phyloP scores from a whole-genome alignment of 2,113 vertebrate genomes.

The Phalacrocorax carbo region DNA sequence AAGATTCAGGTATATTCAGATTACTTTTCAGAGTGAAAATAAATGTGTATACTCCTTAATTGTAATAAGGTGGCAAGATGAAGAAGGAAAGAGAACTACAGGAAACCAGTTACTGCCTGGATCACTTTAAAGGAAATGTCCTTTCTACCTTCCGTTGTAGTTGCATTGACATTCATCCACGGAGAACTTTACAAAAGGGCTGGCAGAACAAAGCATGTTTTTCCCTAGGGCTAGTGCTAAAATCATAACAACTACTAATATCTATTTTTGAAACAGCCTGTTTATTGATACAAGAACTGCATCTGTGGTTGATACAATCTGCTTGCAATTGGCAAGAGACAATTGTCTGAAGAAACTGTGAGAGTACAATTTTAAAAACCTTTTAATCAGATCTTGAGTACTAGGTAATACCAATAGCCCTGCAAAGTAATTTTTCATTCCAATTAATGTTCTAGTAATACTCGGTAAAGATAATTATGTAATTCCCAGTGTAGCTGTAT shows the following conservation, averaged over 20 bases:
- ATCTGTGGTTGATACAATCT: not conserved
- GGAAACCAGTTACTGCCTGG: not conserved
- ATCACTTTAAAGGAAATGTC: not conserved
- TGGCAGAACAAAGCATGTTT: not conserved
- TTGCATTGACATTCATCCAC: not conserved
- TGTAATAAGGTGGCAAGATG: not conserved
- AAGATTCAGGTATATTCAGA: not conserved
- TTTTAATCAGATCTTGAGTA: not conserved
- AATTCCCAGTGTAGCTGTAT: not conserved
- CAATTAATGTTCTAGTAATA: not conserved
- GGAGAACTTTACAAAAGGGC: not conserved
- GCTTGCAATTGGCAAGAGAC: not conserved
- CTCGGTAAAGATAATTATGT: not conserved
- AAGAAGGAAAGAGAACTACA: not conserved
- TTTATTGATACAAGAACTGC: not conserved
- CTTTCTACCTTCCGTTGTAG: not conserved
- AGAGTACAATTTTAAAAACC: not conserved
- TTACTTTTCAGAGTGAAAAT: not conserved
- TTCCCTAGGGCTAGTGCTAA: not conserved
- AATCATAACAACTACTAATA: not conserved
- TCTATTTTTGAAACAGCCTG: not conserved
- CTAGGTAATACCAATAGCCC: not conserved
- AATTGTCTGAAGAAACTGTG: not conserved
- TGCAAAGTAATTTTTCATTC: not conserved
- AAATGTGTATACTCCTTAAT: not conserved